Percentiles rank a stretch among this genome's conserved stretches.
phyloP scores from a whole-genome alignment of 2,888 invertebrate species.

The Lasiommata megera region DNA sequence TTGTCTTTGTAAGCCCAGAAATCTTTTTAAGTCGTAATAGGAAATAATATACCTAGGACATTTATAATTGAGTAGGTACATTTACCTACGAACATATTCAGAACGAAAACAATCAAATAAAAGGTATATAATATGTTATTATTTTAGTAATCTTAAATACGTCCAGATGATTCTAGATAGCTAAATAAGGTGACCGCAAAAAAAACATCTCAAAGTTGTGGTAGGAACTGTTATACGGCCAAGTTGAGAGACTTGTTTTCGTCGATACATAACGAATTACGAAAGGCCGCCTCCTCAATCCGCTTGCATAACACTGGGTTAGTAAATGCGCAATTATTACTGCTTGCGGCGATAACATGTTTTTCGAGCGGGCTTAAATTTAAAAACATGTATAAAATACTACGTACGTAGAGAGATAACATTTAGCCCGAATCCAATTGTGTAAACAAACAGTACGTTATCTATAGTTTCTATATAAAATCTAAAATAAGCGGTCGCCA shows the following conservation, averaged over 20 bases:
- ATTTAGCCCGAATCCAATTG: slow-evolving; percentile 20
- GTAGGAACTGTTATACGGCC: slow-evolving; percentile 22
- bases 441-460: slow-evolving; percentile 36
- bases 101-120: too few species aligned
- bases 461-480: slow-evolving; percentile 31
- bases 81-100: too few species aligned
- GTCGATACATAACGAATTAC: slow-evolving; percentile 29
- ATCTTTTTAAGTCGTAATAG: too few species aligned
- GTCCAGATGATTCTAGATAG: background rate
- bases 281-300: slow-evolving; percentile 25
- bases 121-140: too few species aligned
- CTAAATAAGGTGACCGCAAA: background rate
- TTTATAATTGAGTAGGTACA: too few species aligned
- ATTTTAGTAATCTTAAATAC: too few species aligned
- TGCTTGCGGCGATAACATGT: slow-evolving; percentile 14
- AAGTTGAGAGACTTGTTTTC: slow-evolving; percentile 35
- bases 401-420: slow-evolving; percentile 14
- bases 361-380: slow-evolving; percentile 9
- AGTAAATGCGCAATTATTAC: slow-evolving; percentile 32
- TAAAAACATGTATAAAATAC: slow-evolving; percentile 6
- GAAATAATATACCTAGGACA: too few species aligned
- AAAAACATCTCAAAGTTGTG: background rate
- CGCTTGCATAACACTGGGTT: slow-evolving; percentile 26
- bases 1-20: too few species aligned
- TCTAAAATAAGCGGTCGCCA: slow-evolving; percentile 42